Base-by-base conservation (phyloP, 2,888 invertebrate genomes). In the Argynnis bischoffii region DNA sequence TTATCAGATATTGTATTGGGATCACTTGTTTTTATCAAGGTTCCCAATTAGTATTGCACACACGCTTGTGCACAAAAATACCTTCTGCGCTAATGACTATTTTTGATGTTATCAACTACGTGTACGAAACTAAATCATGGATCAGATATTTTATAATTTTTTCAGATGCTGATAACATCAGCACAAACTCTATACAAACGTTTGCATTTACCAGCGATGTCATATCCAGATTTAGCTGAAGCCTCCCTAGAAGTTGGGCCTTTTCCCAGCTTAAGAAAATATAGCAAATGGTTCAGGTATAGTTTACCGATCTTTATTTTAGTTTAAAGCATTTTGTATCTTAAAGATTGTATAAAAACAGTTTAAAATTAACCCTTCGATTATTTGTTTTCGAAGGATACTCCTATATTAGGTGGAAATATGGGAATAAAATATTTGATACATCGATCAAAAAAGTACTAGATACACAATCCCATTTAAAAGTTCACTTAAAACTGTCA, bases 151-250 rank as follows among this genome's bases (percentile, higher is more conserved):
- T 51, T 51, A 16, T 16, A 15, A 50, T 64, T 55, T 14, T 83
- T 83, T 35, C 81, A 90, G 90, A 77, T 90, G 48, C 74, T 90
- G 77, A 85, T 92, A 14, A 83, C 82, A 71, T 89, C 92, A 65
- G 90, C 91, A 18, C 92, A 92, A 77, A 77, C 81, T 1, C 70
- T 92, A 14, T 92, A 89, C 73, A 80, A 80, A 50, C 79, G 87
- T 72, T 75, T 91, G 2, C 90, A 91, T 72, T 55, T 91, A 46
- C 77, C 91, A 0, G 78, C 82, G 55, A 81, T 92, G 86, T 92
- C 92, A 0, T 92, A 90, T 64, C 90, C 92, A 0, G 92, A 92
- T 47, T 81, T 92, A 0, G 92, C 91, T 0, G 90, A 92, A 53
- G 89, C 89, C 0, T 76, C 90, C 0, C 56, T 91, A 46, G 81